phyloP scores from a whole-genome alignment of 1,140 invertebrate species.

The Ctenoplectra terminalis region DNA sequence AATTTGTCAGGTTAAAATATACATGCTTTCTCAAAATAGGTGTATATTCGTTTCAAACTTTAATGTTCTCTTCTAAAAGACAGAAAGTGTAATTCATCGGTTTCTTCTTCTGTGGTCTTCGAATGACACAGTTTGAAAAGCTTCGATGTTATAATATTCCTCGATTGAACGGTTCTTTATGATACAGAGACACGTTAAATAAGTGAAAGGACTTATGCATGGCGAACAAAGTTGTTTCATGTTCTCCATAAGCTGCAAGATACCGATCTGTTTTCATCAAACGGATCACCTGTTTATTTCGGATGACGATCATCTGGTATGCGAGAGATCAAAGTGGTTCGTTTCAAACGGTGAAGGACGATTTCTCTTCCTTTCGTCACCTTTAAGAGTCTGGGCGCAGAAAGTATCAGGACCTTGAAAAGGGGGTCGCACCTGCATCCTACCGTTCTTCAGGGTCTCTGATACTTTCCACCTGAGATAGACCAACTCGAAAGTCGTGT shows the following conservation, averaged over 20 bases:
- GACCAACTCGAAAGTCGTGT: neutral
- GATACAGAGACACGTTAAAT: neutral
- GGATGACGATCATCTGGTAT: slow-evolving; percentile 40
- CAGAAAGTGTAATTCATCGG: too few species aligned
- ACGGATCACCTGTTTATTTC: slow-evolving; percentile 50
- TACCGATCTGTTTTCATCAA: neutral
- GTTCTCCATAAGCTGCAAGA: slow-evolving; percentile 7
- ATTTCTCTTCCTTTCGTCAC: slow-evolving; percentile 63
- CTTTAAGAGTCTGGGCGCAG: slow-evolving; percentile 36
- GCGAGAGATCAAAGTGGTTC: slow-evolving; percentile 27
- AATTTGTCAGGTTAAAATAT: too few species aligned
- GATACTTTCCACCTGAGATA: slow-evolving; percentile 21
- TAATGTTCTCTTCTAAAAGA: too few species aligned
- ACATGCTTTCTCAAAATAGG: too few species aligned
- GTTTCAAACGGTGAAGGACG: slow-evolving; percentile 61
- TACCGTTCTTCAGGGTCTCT: slow-evolving; percentile 31
- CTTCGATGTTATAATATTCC: neutral
- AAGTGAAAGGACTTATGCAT: neutral
- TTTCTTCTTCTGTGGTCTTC: too few species aligned
- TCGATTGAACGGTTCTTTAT: neutral
- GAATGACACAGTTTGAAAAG: too few species aligned
- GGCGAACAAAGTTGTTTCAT: neutral
- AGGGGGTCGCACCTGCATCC: slow-evolving; percentile 73
- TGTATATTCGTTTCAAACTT: too few species aligned
- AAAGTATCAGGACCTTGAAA: slow-evolving; percentile 58